A percentile compares a stretch with the other conserved stretches of the same genome.
Conservation (phyloP, 2,888 invertebrate species). For the Rhagonycha fulva region DNA sequence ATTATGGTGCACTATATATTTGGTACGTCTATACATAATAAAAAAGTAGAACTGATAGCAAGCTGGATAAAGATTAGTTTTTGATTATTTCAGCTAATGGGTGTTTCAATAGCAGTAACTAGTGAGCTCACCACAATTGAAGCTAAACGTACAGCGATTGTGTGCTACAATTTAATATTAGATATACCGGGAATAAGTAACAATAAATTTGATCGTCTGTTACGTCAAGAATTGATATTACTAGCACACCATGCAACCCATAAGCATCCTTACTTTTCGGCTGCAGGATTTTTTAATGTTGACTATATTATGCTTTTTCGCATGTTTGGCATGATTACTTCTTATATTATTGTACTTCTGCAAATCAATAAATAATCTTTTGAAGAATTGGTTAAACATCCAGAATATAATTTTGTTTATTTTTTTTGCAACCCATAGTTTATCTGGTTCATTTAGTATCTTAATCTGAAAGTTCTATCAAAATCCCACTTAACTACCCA, state of each 20-base stretch:
- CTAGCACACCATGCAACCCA: constrained; percentile 20
- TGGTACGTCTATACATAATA: neutral
- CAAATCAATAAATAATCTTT: neutral
- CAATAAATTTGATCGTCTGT: constrained; percentile 9
- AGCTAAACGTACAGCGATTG: neutral
- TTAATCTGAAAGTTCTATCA: too few species aligned
- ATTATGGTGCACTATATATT: neutral
- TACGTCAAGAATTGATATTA: constrained; percentile 15
- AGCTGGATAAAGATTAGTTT: neutral
- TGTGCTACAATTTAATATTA: neutral
- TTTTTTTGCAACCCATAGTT: too few species aligned
- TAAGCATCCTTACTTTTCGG: constrained; percentile 10
- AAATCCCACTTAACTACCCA: too few species aligned
- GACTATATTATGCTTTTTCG: neutral
- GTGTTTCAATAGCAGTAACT: neutral
- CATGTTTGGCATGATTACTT: neutral
- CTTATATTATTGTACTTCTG: constrained; percentile 33
- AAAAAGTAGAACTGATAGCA: too few species aligned
- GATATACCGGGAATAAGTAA: constrained; percentile 2
- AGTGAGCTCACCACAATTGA: neutral
- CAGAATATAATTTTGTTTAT: too few species aligned
- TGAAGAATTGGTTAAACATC: too few species aligned
- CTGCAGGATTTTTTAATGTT: constrained; percentile 17
- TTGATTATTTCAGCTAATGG: neutral
- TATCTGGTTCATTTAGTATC: too few species aligned